Base-by-base conservation (phyloP, 64 coral and sea anemone species). In the Anthopleura sola region DNA sequence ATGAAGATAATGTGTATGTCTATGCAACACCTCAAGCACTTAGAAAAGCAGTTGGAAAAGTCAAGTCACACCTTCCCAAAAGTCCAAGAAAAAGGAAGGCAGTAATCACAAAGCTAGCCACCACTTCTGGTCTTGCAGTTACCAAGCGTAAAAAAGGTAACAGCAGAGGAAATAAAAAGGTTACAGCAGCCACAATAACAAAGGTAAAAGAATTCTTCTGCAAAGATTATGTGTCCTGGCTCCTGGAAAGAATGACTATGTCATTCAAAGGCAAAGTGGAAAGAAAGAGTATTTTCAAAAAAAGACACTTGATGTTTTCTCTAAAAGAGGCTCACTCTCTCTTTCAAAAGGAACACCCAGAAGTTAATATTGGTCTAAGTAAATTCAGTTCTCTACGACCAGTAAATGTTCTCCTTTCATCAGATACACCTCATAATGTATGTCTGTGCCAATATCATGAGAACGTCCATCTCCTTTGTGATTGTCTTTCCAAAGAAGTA, bases 371-470 rank as follows among this genome's bases (percentile, higher is more conserved):
- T 83, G 62, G 78, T 39, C 36, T 92, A 3, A 92, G 90, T 58
- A 93, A 40, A 40, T 40, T 40, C 6, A 40, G 39, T 40, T 40
- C 39, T 40, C 39, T 40, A 3, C 39, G 81, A 9, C 88, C 88
- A 55, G 31, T 56, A 28, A 94, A 90, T 90, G 85, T 85, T 80
- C 47, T 88, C 16, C 81, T 94, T 84, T 87, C 37, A 19, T 90
- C 87, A 5, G 17, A 62, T 1, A 90, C 82, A 36, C 88, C 92
- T 82, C 84, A 79, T 23, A 80, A 94, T 84, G 88, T 94, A 10
- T 90, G 88, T n/a, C 32, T 86, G 24, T 90, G 92, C n/a, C 26
- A 83, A 23, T 84, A 90, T 64, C 92, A 94, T 84, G 88, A 94
- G 13, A 94, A 90, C 21, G 69, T 90, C 20, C 80, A 62, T 20